Evolutionary conservation across 1,140 invertebrate genomes (phyloP), one percentile per base, ranked within the genome.

Genomic region (Pollicipes pollicipes): DNA sequence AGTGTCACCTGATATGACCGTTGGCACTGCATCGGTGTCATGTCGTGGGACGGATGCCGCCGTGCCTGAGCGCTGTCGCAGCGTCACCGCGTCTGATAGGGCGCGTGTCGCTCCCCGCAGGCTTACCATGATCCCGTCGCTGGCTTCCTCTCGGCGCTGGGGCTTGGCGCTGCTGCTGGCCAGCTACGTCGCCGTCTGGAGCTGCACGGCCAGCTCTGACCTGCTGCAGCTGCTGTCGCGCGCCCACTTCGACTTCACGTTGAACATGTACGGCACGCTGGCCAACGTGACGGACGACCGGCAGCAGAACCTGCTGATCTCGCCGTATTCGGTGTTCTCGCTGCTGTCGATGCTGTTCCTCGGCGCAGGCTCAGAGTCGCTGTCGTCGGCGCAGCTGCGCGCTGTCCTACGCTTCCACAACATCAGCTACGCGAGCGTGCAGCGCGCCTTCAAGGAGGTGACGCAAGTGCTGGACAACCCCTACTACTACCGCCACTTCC

Each of bases 221-320:
- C 35, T 35, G 35, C 71, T 77, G 0, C 77, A 78, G 71, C 73
- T 76, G 30, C 73, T 78, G 17, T 78, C 77, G 8, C 73, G 76
- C 31, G 77, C 78, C 6, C 78, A 79, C 68, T 76, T 79, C 31
- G 76, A 77, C 68, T 79, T 79, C 71, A 76, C 78, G 0, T 69
- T 79, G 17, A 74, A 76, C 30, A 71, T 79, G 2, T 79, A 78
- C 71, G 69, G 74, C 0, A 63, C 74, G 24, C 64, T 79, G 66
- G 75, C 76, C 6, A 69, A 70, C 64, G 76, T 76, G 17, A 64
- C 74, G 8, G 68, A 45, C 2, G 74, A 73, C 17, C 32, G 70
- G n/a, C 32, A 69, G 21, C 76, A 75, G 28, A 79, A 79, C 71
- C 72, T 79, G 8, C 73, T 78, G 24, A 75, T 79, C 66, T 78